phyloP scores from a whole-genome alignment of 2,113 vertebrate species.

The Telmatochromis brichardi region DNA sequence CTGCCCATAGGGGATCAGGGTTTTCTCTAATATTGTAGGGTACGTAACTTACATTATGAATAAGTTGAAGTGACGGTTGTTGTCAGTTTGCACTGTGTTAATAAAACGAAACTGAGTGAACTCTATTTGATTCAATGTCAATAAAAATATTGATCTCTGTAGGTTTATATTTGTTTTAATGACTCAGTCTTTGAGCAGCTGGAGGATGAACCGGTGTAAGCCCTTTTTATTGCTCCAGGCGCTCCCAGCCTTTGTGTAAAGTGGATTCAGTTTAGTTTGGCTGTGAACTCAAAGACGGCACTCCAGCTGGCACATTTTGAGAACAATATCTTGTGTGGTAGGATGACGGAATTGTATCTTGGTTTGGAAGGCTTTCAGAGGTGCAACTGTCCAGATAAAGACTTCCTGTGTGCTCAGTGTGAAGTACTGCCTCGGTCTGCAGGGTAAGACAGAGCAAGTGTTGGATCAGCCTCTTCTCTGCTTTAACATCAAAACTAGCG shows the following conservation, averaged over 20 bases:
- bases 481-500: neutral
- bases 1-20: neutral
- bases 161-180: neutral
- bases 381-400: neutral
- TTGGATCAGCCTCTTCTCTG: neutral
- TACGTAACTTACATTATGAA: neutral
- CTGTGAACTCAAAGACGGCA: neutral
- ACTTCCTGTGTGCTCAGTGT: neutral
- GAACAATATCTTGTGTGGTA: slow-evolving; percentile 9
- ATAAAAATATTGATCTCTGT: neutral
- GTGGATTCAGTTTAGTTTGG: slow-evolving; percentile 27
- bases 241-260: slow-evolving; percentile 11
- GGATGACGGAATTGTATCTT: neutral
- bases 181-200: slow-evolving; percentile 21
- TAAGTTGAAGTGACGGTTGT: neutral
- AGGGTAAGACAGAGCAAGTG: neutral
- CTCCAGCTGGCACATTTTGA: slow-evolving; percentile 16
- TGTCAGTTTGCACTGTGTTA: neutral
- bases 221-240: slow-evolving; percentile 8
- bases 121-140: neutral
- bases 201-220: slow-evolving; percentile 5
- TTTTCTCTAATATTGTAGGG: neutral
- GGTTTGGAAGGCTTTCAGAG: slow-evolving; percentile 2
- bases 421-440: neutral
- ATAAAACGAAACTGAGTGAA: neutral